Evolutionary conservation across 2,113 vertebrate genomes (phyloP), one percentile per base, ranked within the genome.

Genomic region (Rhipidura dahli): DNA sequence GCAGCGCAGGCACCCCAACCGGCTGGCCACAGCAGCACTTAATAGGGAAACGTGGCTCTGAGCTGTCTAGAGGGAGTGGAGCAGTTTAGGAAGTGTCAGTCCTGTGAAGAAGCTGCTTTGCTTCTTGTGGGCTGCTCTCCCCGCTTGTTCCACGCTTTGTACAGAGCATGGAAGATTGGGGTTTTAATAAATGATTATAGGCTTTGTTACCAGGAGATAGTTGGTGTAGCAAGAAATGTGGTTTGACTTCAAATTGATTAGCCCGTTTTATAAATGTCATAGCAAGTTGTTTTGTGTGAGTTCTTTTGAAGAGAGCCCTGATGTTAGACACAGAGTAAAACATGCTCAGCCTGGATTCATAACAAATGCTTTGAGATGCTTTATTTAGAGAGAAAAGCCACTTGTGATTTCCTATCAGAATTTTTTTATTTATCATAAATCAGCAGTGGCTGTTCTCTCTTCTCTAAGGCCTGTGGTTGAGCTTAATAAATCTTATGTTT

Each of bases 211-310:
- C 83, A 91, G 76, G 92, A 98, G 96, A 97, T 97, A 97, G 96
- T 95, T 97, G 95, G 96, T 97, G 96, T 97, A 83, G 89, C 94
- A 97, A 97, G 97, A 97, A 98, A 95, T 97, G 97, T 51, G 95
- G 94, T 98, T 98, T 97, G 97, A 97, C 98, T 98, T 98, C 94
- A 98, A 96, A 98, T 98, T 97, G 98, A 98, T 98, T 97, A 98
- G 96, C 94, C 86, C 93, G 92, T 98, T 98, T 98, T 97, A 98
- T 98, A 98, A 98, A 97, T 97, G 97, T 97, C 97, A 78, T 82
- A 96, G 96, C 95, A 97, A 95, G 97, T 97, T 97, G 97, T 98
- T 97, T 97, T 96, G 93, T 96, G 79, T 84, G 86, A 96, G 81
- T 91, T 94, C 94, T 93, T 98, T 97, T 98, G 97, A 98, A 97